A percentile compares a stretch with the other conserved stretches of the same genome.
Conservation (phyloP, 2,797 vertebrate genomes). For the Ceyx erithaca region DNA sequence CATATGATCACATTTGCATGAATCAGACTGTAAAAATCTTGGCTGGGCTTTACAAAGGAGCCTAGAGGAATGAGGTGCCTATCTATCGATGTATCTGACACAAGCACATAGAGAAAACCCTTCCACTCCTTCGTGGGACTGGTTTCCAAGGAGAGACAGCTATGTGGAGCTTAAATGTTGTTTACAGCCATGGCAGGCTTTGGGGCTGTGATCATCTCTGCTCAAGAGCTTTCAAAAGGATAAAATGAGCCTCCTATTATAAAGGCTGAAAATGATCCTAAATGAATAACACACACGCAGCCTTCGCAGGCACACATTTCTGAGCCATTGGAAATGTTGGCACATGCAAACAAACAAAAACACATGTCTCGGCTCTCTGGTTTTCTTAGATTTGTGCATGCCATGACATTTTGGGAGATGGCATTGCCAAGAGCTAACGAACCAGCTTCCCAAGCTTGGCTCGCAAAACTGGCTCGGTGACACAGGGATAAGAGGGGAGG, state of each 20-base stretch:
- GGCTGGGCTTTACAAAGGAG: slow-evolving; percentile 48
- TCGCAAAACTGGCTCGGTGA: not conserved
- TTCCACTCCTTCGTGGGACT: not conserved
- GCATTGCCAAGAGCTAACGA: slow-evolving; percentile 29
- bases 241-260: slow-evolving; percentile 54
- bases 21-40: slow-evolving; percentile 67
- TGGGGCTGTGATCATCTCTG: slow-evolving; percentile 42
- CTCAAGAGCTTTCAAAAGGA: slow-evolving; percentile 42
- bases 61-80: slow-evolving; percentile 36
- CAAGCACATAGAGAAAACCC: not conserved
- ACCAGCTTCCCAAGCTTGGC: slow-evolving; percentile 32
- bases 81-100: slow-evolving; percentile 39
- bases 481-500: not conserved
- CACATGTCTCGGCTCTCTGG: slow-evolving; percentile 65
- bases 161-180: slow-evolving; percentile 23
- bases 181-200: slow-evolving; percentile 50
- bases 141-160: slow-evolving; percentile 4
- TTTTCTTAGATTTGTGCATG: slow-evolving; percentile 69
- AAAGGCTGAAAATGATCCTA: slow-evolving; percentile 63
- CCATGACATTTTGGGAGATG: slow-evolving; percentile 55
- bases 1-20: slow-evolving; percentile 57
- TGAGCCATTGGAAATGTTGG: slow-evolving; percentile 66
- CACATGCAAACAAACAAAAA: slow-evolving; percentile 70
- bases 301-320: slow-evolving; percentile 54
- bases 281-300: slow-evolving; percentile 62